Evolutionary conservation across 2,113 vertebrate species (phyloP), one percentile per base, ranked within the genome.

Genomic region (Ammospiza caudacuta): DNA sequence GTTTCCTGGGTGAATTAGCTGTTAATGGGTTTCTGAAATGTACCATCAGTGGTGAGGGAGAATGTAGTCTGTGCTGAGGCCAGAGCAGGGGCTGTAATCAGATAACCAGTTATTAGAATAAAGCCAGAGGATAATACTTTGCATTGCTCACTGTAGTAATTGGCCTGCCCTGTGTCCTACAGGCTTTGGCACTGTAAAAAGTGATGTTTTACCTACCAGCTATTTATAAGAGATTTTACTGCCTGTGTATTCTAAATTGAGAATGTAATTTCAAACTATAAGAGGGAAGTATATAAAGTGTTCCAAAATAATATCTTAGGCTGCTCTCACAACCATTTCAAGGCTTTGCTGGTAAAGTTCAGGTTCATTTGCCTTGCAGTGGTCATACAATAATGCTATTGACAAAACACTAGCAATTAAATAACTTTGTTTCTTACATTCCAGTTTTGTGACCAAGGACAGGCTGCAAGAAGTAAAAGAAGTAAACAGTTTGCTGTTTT

Each of bases 41-140:
- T 79, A 39, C 47, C 66, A 39, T 66, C 67, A 47, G 19, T 76
- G 44, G 59, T 0, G 5, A 80, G 35, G 63, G 66, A 85, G 85
- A 59, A 58, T 64, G 74, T 43, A 46, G 79, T 19, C 85, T 22
- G 29, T 92, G 44, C 84, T 57, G 80, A 83, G 91, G 80, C 78
- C 89, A 92, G 95, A 91, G 54, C 93, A 58, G 2, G 24, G 80
- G 75, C 94, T 80, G 68, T 72, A 78, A 92, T 97, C 96, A 93
- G 94, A 97, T 96, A 97, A 95, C 90, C 92, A 84, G 64, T 87
- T 97, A 85, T 96, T 95, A 85, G 92, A 94, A 95, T 94, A 94
- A 97, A 97, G 85, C 86, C 78, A 33, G 85, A 15, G 66, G 94
- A 88, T 95, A 93, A 96, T 88, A 93, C 87, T 95, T 96, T 92